Evolutionary conservation across 2,888 invertebrate species (phyloP).

Genomic region (Cheilosia vernalis): DNA sequence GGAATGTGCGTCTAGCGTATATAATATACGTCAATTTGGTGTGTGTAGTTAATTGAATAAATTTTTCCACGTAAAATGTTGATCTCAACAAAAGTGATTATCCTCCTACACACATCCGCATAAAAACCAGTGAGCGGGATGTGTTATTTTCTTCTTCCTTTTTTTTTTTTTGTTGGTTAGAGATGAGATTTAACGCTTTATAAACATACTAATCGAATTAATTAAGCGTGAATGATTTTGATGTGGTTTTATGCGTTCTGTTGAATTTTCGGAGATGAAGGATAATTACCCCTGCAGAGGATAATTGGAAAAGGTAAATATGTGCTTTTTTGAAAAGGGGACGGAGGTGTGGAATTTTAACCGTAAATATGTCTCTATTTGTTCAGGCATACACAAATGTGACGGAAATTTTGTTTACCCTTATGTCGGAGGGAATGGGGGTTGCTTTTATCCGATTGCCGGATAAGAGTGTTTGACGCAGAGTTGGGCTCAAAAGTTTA

Average conservation of each 20-base stretch:
- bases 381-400: neutral
- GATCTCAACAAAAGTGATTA: neutral
- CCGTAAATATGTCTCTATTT: neutral
- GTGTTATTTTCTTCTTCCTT: too few relatives aligned
- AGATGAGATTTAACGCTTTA: constrained; percentile 5
- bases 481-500: neutral
- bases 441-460: neutral
- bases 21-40: constrained; percentile 15
- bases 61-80: neutral
- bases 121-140: too few relatives aligned
- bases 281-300: constrained; percentile 8
- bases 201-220: constrained; percentile 47
- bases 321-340: neutral
- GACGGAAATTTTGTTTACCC: neutral
- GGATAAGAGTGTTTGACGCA: neutral
- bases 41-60: constrained; percentile 20
- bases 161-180: too few relatives aligned
- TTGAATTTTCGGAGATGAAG: neutral
- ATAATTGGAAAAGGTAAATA: neutral
- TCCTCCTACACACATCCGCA: neutral
- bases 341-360: neutral
- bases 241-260: constrained; percentile 27
- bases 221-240: constrained; percentile 32
- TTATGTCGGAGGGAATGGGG: neutral
- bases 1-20: neutral